A percentile compares a stretch with the other conserved stretches of the same genome.
Conservation (phyloP, 2,797 vertebrate species). For the Ctenopoma multispine region DNA sequence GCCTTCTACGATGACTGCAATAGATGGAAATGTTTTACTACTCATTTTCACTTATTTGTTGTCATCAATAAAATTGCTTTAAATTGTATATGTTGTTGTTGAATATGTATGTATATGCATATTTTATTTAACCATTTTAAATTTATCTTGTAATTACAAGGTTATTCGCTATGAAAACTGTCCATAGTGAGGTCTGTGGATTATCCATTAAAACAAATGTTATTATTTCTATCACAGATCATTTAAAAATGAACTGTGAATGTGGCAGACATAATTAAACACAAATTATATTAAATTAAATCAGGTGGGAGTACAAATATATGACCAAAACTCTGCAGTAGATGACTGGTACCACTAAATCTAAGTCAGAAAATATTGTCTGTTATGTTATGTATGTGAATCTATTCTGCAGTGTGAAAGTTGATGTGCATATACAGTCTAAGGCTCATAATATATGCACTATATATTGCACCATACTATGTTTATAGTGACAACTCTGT, state of each 20-base stretch:
- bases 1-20: constrained; percentile 72
- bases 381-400: no score
- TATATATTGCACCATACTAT: no score
- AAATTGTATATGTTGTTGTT: constrained; percentile 55
- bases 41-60: constrained; percentile 76
- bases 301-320: no score
- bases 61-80: constrained; percentile 82
- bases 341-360: not conserved
- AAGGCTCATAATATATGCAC: no score
- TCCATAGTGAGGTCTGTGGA: not conserved
- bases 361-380: not conserved
- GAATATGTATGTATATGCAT: not conserved
- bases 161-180: not conserved
- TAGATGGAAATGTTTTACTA: constrained; percentile 72
- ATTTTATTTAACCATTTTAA: not conserved
- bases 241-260: no score
- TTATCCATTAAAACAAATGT: not conserved
- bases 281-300: no score
- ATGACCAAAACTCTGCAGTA: no score
- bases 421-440: no score
- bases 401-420: no score
- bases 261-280: no score
- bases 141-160: not conserved
- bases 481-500: no score
- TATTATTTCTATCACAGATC: not conserved